Conservation (phyloP, 2,797 vertebrate genomes). For the Scolopax rusticola region DNA sequence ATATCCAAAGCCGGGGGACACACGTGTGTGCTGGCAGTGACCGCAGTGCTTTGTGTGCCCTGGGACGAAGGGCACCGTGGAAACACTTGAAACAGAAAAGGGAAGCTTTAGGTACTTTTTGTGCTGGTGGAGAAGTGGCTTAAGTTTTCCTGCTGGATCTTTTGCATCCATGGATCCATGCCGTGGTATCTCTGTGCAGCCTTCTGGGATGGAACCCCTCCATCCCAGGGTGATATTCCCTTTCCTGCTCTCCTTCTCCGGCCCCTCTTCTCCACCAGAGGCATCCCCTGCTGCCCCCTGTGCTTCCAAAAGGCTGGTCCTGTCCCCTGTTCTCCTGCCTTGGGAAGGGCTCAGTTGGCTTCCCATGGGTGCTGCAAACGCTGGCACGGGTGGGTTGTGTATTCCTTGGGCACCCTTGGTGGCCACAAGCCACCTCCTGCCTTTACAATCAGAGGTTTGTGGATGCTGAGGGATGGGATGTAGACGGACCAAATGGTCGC, state of each 20-base stretch:
- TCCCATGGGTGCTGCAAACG: fast-evolving
- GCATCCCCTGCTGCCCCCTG: fast-evolving
- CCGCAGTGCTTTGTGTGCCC: background rate
- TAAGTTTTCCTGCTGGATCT: background rate
- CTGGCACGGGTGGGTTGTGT: background rate
- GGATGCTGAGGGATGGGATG: background rate
- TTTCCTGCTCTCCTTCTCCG: background rate
- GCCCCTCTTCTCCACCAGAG: background rate
- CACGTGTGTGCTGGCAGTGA: too few relatives aligned
- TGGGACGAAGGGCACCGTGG: fast-evolving
- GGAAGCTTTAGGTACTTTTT: background rate
- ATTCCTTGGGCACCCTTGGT: background rate
- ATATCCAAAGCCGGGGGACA: background rate
- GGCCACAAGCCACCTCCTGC: background rate
- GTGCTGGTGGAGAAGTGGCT: background rate
- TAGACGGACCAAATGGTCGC: background rate
- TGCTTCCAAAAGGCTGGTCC: background rate
- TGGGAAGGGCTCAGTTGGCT: background rate
- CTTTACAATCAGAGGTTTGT: background rate
- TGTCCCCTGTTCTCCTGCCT: background rate
- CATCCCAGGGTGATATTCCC: background rate
- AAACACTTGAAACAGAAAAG: background rate
- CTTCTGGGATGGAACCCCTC: background rate
- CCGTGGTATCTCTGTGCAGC: background rate
- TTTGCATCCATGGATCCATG: too few relatives aligned